Conservation (phyloP, 2,113 vertebrate species). For the Brevimyrus niger region DNA sequence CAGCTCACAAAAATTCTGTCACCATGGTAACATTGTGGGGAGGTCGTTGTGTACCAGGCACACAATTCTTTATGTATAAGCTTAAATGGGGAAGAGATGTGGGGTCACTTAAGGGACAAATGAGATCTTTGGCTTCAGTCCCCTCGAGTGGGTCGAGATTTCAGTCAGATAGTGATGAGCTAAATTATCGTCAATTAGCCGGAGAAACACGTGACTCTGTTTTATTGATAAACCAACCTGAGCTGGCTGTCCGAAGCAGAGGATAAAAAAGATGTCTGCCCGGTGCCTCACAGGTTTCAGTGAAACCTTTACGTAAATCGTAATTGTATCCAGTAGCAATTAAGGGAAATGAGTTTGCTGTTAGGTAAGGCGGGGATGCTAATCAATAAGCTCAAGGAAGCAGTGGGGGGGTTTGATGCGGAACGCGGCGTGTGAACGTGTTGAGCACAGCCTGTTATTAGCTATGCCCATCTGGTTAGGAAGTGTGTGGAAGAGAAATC, state of each 20-base stretch:
- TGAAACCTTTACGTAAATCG: background rate
- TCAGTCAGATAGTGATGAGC: background rate
- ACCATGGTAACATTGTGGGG: background rate
- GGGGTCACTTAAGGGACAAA: background rate
- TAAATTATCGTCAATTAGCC: background rate
- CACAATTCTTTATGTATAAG: background rate
- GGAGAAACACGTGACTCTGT: background rate
- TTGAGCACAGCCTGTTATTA: slow-evolving; percentile 22
- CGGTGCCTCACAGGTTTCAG: background rate
- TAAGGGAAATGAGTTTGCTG: background rate
- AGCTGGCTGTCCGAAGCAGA: background rate
- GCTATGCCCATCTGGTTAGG: slow-evolving; percentile 20
- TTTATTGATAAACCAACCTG: background rate
- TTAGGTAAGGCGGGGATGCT: background rate
- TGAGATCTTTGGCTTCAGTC: background rate
- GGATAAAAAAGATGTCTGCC: background rate
- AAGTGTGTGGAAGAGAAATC: slow-evolving; percentile 1
- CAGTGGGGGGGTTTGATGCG: background rate
- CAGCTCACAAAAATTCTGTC: background rate
- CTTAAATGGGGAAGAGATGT: background rate
- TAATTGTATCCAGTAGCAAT: slow-evolving; percentile 13
- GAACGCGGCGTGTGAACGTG: slow-evolving; percentile 9
- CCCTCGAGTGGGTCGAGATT: background rate
- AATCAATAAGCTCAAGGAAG: slow-evolving; percentile 9
- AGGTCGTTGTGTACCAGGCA: background rate